These are phyloP conservation scores for Melanchra persicariae DNA, from an alignment of 2,888 invertebrate genomes.

Conservation along the genomic window DNA sequence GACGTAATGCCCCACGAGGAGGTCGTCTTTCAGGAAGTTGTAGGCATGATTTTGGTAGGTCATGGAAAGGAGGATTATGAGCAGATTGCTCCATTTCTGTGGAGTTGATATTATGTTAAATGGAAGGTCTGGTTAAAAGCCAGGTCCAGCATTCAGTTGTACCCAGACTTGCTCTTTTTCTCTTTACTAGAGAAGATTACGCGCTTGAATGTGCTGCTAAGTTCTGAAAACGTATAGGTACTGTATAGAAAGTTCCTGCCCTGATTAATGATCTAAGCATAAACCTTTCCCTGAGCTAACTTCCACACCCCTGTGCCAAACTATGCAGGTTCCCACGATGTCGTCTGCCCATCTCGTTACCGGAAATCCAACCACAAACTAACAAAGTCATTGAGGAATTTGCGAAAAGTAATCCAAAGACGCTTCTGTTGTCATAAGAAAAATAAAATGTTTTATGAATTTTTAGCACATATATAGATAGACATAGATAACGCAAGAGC, in stretches of 20 bases:
- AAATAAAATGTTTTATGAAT: no score
- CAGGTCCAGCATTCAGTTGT: neutral
- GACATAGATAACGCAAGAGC: no score
- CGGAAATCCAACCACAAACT: no score
- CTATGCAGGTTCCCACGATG: no score
- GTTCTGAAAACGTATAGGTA: neutral
- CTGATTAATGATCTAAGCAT: no score
- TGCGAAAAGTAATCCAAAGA: no score
- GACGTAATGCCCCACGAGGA: constrained; percentile 72
- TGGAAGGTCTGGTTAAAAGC: neutral
- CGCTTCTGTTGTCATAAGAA: no score
- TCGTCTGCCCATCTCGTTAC: no score
- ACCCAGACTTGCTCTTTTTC: neutral
- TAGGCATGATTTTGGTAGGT: constrained; percentile 82
- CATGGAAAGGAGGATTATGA: constrained; percentile 74
- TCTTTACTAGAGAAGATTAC: neutral
- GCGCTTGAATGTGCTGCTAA: neutral
- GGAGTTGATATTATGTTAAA: neutral
- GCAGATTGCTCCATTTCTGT: constrained; percentile 79
- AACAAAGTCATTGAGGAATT: no score
- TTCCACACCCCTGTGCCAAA: neutral
- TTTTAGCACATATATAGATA: no score
- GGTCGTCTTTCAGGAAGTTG: constrained; percentile 83
- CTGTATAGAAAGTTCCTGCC: no score
- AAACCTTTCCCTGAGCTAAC: neutral